These are phyloP conservation scores for Colaptes auratus DNA, from an alignment of 2,113 vertebrate species.

Conservation along the genomic window DNA sequence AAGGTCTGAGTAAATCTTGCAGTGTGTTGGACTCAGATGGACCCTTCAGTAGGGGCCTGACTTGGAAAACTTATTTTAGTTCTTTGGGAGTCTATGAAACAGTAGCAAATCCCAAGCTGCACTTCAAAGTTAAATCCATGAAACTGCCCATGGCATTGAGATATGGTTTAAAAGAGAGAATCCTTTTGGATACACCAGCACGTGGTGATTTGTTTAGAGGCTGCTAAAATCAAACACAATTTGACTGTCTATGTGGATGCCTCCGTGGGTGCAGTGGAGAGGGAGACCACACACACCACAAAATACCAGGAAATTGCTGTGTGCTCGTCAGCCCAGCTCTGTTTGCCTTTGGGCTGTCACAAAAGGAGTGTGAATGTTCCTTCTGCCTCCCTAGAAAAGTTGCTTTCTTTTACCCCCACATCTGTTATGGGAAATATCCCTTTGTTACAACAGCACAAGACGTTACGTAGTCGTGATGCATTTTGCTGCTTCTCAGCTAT, in stretches of 20 bases:
- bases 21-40: neutral
- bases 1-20: neutral
- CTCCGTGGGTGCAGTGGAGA: neutral
- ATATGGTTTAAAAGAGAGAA: neutral
- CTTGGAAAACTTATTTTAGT: neutral
- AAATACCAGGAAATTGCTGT: neutral
- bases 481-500: neutral
- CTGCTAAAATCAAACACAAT: neutral
- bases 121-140: neutral
- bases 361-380: neutral
- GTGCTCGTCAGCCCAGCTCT: neutral
- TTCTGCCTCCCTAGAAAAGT: neutral
- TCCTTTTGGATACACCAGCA: neutral
- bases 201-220: neutral
- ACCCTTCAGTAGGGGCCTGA: neutral
- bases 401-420: neutral
- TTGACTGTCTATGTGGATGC: neutral
- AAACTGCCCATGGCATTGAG: neutral
- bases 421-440: fast-evolving
- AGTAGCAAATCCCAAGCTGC: neutral
- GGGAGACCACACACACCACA: neutral
- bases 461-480: neutral
- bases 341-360: neutral
- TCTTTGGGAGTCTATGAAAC: neutral
- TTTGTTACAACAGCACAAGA: neutral